A percentile compares a stretch with the other conserved stretches of the same genome.
phyloP scores from a whole-genome alignment of 2,888 invertebrate species.

The Eumacrocentrus americanus region DNA sequence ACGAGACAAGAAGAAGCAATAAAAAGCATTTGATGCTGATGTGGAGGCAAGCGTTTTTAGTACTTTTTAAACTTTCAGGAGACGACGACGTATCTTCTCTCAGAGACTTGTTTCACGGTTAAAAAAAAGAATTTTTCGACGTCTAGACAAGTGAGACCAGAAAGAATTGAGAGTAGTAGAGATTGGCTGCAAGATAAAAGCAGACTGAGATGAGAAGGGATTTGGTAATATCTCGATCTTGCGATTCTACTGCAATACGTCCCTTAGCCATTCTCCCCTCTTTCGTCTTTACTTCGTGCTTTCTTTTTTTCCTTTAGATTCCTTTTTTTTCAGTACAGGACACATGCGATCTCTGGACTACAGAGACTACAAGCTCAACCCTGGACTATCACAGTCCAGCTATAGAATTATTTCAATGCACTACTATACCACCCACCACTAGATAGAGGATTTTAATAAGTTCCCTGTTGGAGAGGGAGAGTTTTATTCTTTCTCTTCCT shows the following conservation, averaged over 20 bases:
- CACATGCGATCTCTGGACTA: background rate
- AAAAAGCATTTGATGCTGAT: background rate
- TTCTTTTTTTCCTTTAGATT: background rate
- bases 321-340: slow-evolving; percentile 1
- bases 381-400: slow-evolving; percentile 22
- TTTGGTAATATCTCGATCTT: slow-evolving; percentile 24
- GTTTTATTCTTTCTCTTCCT: slow-evolving; percentile 13
- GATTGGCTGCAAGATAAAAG: slow-evolving; percentile 14
- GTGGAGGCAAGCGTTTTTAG: background rate
- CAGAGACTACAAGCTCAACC: slow-evolving; percentile 2
- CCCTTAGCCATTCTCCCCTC: background rate
- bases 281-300: background rate
- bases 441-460: slow-evolving; percentile 54
- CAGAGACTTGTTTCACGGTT: background rate
- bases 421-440: slow-evolving; percentile 37
- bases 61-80: slow-evolving; percentile 1
- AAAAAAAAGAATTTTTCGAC: slow-evolving; percentile 10
- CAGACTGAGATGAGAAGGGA: slow-evolving; percentile 9
- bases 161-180: too few species aligned
- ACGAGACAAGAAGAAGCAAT: background rate
- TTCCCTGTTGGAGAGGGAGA: slow-evolving; percentile 40
- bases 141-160: slow-evolving; percentile 16
- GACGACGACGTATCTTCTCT: background rate
- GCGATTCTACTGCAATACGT: background rate
- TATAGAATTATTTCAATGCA: slow-evolving; percentile 54